phyloP scores from a whole-genome alignment of 2,888 invertebrate genomes.

The Eilema sororculum region DNA sequence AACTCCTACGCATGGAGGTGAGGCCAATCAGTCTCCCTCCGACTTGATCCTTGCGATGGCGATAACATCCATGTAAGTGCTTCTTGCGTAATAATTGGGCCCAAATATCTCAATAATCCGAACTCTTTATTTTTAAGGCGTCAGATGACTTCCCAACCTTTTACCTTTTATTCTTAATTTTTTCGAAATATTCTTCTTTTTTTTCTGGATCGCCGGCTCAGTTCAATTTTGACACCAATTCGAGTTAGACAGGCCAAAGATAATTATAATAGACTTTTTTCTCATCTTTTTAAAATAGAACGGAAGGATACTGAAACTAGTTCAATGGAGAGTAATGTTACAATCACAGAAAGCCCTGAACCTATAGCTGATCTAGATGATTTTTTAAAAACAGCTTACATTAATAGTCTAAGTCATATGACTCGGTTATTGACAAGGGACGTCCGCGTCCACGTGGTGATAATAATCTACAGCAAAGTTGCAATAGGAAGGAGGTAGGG shows the following conservation, averaged over 20 bases:
- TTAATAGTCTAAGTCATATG: neutral
- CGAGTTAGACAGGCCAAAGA: slow-evolving; percentile 3
- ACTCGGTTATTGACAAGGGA: slow-evolving; percentile 1
- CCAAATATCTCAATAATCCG: too few relatives aligned
- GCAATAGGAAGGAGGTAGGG: too few relatives aligned
- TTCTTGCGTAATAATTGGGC: too few relatives aligned
- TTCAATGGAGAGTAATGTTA: slow-evolving; percentile 1
- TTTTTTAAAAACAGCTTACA: slow-evolving; percentile 1
- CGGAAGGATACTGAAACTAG: slow-evolving; percentile 3
- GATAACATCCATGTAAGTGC: too few relatives aligned
- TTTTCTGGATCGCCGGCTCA: slow-evolving; percentile 1
- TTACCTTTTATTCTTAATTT: too few relatives aligned
- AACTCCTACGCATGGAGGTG: too few relatives aligned
- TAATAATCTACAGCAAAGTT: neutral
- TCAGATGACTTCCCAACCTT: too few relatives aligned
- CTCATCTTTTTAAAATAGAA: neutral
- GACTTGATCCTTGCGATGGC: too few relatives aligned
- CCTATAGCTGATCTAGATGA: neutral
- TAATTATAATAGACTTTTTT: neutral
- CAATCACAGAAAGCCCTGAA: neutral
- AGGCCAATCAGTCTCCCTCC: too few relatives aligned
- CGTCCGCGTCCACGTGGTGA: neutral
- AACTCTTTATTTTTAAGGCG: too few relatives aligned
- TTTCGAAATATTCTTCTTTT: too few relatives aligned
- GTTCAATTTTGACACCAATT: neutral